These are phyloP conservation scores for Gryllus bimaculatus DNA, from an alignment of 1,140 invertebrate genomes.

Conservation along the genomic window DNA sequence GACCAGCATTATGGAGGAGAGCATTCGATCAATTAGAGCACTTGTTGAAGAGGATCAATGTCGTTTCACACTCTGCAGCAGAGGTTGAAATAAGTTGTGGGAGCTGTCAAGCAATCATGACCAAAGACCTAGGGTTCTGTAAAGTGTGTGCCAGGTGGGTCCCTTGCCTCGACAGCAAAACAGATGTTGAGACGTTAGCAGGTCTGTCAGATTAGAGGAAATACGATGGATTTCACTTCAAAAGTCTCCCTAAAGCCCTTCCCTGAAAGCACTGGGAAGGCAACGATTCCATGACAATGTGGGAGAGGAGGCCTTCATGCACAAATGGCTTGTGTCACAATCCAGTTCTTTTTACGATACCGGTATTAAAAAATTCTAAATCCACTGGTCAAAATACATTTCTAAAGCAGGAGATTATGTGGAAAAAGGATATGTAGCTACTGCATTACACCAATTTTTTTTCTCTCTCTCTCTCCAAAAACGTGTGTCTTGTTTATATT, in stretches of 20 bases:
- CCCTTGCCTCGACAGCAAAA: slow-evolving; percentile 2
- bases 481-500: no score
- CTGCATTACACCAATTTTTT: background rate
- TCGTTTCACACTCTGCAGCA: background rate
- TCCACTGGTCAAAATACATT: slow-evolving; percentile 19
- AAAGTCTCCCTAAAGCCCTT: slow-evolving; percentile 30
- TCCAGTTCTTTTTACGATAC: slow-evolving; percentile 15
- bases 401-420: slow-evolving; percentile 21
- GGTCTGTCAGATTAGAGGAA: slow-evolving; percentile 21
- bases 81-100: slow-evolving; percentile 12
- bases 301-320: slow-evolving; percentile 7
- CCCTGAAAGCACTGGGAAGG: slow-evolving; percentile 22
- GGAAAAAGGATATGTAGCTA: slow-evolving; percentile 1
- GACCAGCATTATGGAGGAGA: slow-evolving; percentile 18
- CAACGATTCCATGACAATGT: background rate
- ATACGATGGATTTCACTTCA: slow-evolving; percentile 28
- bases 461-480: no score
- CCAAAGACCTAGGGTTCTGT: background rate
- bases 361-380: slow-evolving; percentile 16
- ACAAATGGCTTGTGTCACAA: slow-evolving; percentile 21
- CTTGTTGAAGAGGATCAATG: slow-evolving; percentile 15
- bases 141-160: slow-evolving; percentile 16
- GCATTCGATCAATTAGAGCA: background rate
- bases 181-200: background rate
- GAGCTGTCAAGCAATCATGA: slow-evolving; percentile 6